Conservation (phyloP, 2,888 invertebrate species). For the Temnothorax ravouxi region DNA sequence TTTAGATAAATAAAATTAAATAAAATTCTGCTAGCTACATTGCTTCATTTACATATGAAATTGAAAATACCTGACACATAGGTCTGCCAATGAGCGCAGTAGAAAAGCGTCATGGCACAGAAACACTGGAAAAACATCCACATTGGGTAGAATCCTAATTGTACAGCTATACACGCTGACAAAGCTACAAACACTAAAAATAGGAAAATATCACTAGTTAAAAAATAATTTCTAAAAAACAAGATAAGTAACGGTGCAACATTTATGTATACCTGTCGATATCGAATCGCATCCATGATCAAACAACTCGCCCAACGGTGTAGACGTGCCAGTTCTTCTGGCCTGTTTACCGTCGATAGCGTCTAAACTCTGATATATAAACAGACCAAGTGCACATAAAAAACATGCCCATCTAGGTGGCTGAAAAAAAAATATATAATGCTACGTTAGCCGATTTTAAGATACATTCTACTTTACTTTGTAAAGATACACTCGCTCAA, state of each 20-base stretch:
- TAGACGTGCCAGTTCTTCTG: conserved; percentile 95
- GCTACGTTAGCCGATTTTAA: not conserved
- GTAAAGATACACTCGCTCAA: not conserved
- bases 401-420: conserved; percentile 98
- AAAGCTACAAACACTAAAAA: conserved; percentile 96
- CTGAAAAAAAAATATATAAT: conserved; percentile 82
- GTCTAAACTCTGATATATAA: conserved; percentile 98
- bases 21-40: not conserved
- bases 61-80: conserved; percentile 94
- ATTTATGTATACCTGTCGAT: conserved; percentile 90
- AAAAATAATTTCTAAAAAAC: not conserved
- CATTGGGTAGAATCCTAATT: conserved; percentile 95
- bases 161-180: conserved; percentile 97
- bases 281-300: conserved; percentile 99
- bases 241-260: not conserved
- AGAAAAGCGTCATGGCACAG: conserved; percentile 97
- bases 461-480: too few species aligned
- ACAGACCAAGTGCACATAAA: conserved; percentile 96
- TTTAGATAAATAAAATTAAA: not conserved
- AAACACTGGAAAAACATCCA: conserved; percentile 99
- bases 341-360: conserved; percentile 99
- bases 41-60: not conserved
- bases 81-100: conserved; percentile 99
- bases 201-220: conserved; percentile 12
- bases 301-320: conserved; percentile 98